Conservation (phyloP, 2,888 invertebrate genomes). For the Hoplodrina blanda region DNA sequence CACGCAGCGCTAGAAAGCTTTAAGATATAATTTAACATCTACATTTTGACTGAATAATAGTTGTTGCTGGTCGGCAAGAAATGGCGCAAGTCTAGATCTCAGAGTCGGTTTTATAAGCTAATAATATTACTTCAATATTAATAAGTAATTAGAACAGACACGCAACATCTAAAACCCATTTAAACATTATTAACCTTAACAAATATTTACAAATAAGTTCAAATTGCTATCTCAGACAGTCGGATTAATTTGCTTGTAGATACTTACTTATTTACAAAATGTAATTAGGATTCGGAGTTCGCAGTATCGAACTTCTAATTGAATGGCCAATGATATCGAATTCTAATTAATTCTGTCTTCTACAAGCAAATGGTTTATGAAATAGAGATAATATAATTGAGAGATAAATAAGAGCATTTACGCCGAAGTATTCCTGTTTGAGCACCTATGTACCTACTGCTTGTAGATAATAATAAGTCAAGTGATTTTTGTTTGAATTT, state of each 20-base stretch:
- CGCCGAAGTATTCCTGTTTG: too few relatives aligned
- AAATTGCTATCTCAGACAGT: slow-evolving; percentile 2
- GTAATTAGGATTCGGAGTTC: slow-evolving; percentile 21
- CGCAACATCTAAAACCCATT: neutral
- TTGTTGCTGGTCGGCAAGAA: too few relatives aligned
- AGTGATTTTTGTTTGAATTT: too few relatives aligned
- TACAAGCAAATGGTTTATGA: neutral
- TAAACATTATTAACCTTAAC: neutral
- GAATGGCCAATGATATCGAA: slow-evolving; percentile 26
- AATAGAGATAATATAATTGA: neutral
- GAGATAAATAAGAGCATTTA: too few relatives aligned
- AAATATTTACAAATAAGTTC: slow-evolving; percentile 13
- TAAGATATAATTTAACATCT: too few relatives aligned
- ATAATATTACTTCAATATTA: neutral
- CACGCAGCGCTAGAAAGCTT: too few relatives aligned
- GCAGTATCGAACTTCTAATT: slow-evolving; percentile 15
- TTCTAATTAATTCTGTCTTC: slow-evolving; percentile 27
- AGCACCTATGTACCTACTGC: too few relatives aligned
- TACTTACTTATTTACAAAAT: slow-evolving; percentile 16
- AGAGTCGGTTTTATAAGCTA: too few relatives aligned
- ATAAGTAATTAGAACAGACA: neutral
- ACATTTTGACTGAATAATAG: too few relatives aligned
- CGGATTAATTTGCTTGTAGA: slow-evolving; percentile 26
- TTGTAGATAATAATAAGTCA: too few relatives aligned
- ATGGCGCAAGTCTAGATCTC: too few relatives aligned